Evolutionary conservation across 1,140 invertebrate genomes (phyloP), one percentile per base, ranked within the genome.

Genomic region (Penaeus chinensis): DNA sequence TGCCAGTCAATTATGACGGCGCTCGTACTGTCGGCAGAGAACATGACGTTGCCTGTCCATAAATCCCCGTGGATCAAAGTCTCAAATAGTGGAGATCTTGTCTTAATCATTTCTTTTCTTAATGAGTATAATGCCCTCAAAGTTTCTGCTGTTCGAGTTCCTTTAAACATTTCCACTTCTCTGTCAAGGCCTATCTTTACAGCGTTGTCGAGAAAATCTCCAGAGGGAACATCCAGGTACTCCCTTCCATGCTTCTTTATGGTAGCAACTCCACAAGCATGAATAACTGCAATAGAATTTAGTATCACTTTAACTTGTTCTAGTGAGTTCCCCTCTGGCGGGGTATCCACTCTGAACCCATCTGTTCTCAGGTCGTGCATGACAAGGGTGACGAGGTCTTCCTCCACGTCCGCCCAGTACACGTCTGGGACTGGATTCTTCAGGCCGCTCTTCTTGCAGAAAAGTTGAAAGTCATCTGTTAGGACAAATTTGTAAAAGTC

Each of bases 41-140:
- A 82, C 85, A 87, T 87, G 20, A 87, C 65, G 69, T 87, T 87
- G 37, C 78, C 85, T 61, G 85, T 32, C 85, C 85, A 87, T 18
- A 87, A 54, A 47, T 87, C 85, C 0, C 85, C 66, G 60, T 87
- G 85, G n/a, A 87, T 74, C 13, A 87, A 32, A 3, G 85, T 81
- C 19, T 87, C 42, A 8, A 81, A 19, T 19, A 87, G 80, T 24
- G 78, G 85, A 42, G 80, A 62, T 37, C 32, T 87, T 2, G 42
- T 62, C 27, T n/a, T 13, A 22, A 87, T 24, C 18, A 87, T 37
- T 1, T 74, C 47, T 24, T 47, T 13, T 32, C 19, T 7, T 54
- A 24, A n/a, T 19, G 77, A 63, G 16, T 69, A 8, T n/a, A 87
- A 54, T 2, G 85, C 27, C 8, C 37, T 81, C 27, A 87, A n/a